Percentiles rank a stretch among this genome's conserved stretches.
Evolutionary conservation across 2,113 vertebrate species (phyloP).

Genomic region (Monarcha castaneiventris): DNA sequence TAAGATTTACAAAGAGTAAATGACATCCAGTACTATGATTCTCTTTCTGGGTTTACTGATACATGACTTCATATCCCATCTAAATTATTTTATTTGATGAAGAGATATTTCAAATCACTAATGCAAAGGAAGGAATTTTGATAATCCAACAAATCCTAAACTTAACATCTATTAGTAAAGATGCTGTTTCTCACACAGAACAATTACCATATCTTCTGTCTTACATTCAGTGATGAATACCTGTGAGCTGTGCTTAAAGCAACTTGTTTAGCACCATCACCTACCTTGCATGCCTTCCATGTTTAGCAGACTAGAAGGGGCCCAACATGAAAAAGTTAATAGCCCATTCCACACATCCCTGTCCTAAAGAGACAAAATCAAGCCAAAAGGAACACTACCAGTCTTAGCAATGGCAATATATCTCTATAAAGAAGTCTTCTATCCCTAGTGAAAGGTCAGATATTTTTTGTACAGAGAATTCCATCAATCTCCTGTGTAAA

Average conservation of each 20-base stretch:
- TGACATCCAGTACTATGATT: background rate
- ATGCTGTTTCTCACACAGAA: background rate
- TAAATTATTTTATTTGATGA: background rate
- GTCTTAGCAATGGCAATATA: background rate
- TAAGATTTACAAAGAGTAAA: background rate
- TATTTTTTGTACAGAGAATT: background rate
- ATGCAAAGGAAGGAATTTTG: background rate
- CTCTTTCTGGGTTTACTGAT: background rate
- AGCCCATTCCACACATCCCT: background rate
- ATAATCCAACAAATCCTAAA: background rate
- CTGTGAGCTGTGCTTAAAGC: background rate
- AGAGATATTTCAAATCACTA: background rate
- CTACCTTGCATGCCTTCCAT: background rate
- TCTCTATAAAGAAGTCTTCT: background rate
- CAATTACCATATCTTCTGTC: background rate
- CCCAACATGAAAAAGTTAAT: background rate
- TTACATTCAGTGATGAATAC: background rate
- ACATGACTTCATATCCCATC: too few relatives aligned
- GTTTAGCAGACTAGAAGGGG: background rate
- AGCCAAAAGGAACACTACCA: background rate
- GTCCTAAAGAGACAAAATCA: background rate
- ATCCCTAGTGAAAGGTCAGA: background rate
- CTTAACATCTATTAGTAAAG: background rate
- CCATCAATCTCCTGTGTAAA: background rate
- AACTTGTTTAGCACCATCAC: background rate